phyloP scores from a whole-genome alignment of 2,888 invertebrate genomes.

The Tetranychus truncatus region DNA sequence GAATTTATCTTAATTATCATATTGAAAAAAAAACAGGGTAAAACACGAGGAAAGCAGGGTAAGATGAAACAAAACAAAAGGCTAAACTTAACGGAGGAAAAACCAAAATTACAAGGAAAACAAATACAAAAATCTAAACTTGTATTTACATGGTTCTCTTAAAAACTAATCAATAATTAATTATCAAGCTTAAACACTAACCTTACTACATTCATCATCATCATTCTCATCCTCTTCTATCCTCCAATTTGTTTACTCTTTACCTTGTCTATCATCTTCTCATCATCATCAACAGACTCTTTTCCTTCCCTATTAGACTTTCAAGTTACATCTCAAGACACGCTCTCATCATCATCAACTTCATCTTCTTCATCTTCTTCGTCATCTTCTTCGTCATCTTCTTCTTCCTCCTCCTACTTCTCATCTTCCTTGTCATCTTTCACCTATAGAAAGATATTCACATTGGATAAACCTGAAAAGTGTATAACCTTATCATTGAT shows the following conservation, averaged over 20 bases:
- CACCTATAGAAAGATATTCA: neutral
- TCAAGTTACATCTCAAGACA: neutral
- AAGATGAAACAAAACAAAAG: neutral
- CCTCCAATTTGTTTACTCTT: neutral
- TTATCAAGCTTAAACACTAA: constrained; percentile 1
- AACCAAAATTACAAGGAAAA: too few relatives aligned
- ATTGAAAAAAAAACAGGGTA: neutral
- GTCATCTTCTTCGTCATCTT: neutral
- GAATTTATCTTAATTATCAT: neutral
- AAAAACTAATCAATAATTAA: constrained; percentile 1
- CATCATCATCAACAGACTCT: neutral
- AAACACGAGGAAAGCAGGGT: neutral
- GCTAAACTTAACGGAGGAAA: neutral
- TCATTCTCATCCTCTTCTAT: neutral
- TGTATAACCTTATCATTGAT: neutral
- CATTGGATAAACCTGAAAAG: neutral
- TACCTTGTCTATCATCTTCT: neutral
- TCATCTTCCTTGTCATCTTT: neutral
- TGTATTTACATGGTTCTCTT: neutral
- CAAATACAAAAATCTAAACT: too few relatives aligned
- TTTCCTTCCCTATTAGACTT: neutral
- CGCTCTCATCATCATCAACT: neutral
- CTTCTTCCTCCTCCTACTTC: neutral
- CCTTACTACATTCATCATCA: neutral
- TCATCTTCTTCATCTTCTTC: neutral